Evolutionary conservation across 2,888 invertebrate genomes (phyloP).

Genomic region (Seladonia tumulorum): DNA sequence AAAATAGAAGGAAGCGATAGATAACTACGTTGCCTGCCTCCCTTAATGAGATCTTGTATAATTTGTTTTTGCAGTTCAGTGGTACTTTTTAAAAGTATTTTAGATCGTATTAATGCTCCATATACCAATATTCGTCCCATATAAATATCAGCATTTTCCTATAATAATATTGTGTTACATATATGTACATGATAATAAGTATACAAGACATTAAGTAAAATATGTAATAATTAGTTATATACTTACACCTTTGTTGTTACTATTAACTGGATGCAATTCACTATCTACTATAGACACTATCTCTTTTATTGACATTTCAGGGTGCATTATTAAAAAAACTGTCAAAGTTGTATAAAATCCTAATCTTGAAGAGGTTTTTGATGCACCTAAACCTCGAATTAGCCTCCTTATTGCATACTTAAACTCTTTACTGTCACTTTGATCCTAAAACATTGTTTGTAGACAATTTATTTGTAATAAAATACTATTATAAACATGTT

Average conservation of each 20-base stretch:
- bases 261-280: slow-evolving; percentile 87
- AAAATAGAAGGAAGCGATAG: slow-evolving; percentile 87
- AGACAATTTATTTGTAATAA: slow-evolving; percentile 2
- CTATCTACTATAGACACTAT: slow-evolving; percentile 87
- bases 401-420: slow-evolving; percentile 89
- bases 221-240: slow-evolving; percentile 10
- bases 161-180: slow-evolving; percentile 37
- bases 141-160: slow-evolving; percentile 91
- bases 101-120: slow-evolving; percentile 89
- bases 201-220: neutral
- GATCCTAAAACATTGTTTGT: slow-evolving; percentile 40
- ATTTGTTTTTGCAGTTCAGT: slow-evolving; percentile 85
- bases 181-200: neutral
- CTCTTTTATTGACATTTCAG: slow-evolving; percentile 85
- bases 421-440: slow-evolving; percentile 85
- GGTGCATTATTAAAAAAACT: slow-evolving; percentile 86
- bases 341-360: slow-evolving; percentile 90
- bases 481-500: slow-evolving; percentile 16
- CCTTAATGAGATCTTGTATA: slow-evolving; percentile 84
- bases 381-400: slow-evolving; percentile 90
- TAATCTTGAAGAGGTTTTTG: slow-evolving; percentile 87
- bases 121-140: slow-evolving; percentile 90
- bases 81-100: slow-evolving; percentile 85
- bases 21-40: slow-evolving; percentile 88
- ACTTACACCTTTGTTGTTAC: slow-evolving; percentile 89